Conservation (phyloP, 2,797 vertebrate genomes). For the Lophotriccus pileatus region DNA sequence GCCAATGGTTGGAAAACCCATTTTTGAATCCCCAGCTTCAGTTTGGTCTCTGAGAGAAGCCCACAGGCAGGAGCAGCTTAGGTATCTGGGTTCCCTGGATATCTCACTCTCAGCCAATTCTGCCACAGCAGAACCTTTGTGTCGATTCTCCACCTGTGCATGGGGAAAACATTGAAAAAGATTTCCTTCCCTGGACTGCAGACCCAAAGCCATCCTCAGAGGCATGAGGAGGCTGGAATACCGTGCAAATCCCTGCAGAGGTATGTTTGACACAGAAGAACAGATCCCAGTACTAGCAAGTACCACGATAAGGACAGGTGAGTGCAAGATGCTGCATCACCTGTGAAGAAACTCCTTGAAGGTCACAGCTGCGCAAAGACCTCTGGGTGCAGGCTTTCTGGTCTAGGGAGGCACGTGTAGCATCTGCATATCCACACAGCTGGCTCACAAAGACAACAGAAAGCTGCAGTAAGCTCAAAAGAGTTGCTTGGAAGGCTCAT, state of each 20-base stretch:
- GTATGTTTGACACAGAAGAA: background rate
- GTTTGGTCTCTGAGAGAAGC: background rate
- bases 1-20: background rate
- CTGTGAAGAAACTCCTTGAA: too few species aligned
- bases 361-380: background rate
- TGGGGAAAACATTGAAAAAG: background rate
- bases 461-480: background rate
- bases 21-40: background rate
- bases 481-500: background rate
- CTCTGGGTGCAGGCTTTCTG: background rate
- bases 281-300: background rate
- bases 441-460: too few species aligned
- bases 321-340: background rate
- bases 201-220: background rate
- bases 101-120: background rate
- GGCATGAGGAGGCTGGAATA: fast-evolving
- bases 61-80: background rate
- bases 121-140: background rate
- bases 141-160: too few species aligned
- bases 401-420: background rate
- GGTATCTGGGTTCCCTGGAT: background rate
- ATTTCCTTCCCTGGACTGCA: background rate
- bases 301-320: background rate
- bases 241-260: background rate
- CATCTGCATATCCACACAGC: too few species aligned